phyloP scores from a whole-genome alignment of 2,888 invertebrate genomes.

The Brachycybe producta region DNA sequence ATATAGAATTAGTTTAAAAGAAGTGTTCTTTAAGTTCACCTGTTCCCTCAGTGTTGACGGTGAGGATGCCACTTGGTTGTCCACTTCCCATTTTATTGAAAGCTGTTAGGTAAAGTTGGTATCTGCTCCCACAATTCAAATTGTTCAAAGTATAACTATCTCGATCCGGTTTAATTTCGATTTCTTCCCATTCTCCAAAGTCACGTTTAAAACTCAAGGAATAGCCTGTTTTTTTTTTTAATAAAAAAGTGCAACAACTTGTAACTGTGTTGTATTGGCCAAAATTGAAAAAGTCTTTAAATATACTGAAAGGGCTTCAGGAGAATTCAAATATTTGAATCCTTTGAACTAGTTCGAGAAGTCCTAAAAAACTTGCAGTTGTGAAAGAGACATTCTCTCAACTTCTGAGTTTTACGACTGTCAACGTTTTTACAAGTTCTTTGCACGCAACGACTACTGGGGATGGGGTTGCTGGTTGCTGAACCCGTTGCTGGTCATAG shows the following conservation, averaged over 20 bases:
- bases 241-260: not conserved
- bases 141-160: slow-evolving; percentile 18
- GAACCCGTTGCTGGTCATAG: no score
- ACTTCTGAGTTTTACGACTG: no score
- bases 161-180: slow-evolving; percentile 16
- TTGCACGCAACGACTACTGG: no score
- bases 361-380: no score
- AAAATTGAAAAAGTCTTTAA: not conserved
- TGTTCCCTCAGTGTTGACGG: slow-evolving; percentile 18
- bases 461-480: no score
- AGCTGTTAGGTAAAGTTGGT: slow-evolving; percentile 19
- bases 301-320: not conserved
- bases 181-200: slow-evolving; percentile 21
- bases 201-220: slow-evolving; percentile 19
- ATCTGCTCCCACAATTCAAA: slow-evolving; percentile 19
- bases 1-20: not conserved
- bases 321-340: no score
- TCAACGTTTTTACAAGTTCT: no score
- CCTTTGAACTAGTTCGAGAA: no score
- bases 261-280: not conserved
- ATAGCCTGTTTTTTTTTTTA: slow-evolving; percentile 12
- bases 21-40: slow-evolving; percentile 2
- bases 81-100: slow-evolving; percentile 19
- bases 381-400: no score
- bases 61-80: slow-evolving; percentile 18